These are phyloP conservation scores for Ailurus styani DNA, from an alignment of 2,113 vertebrate species.

Conservation along the genomic window DNA sequence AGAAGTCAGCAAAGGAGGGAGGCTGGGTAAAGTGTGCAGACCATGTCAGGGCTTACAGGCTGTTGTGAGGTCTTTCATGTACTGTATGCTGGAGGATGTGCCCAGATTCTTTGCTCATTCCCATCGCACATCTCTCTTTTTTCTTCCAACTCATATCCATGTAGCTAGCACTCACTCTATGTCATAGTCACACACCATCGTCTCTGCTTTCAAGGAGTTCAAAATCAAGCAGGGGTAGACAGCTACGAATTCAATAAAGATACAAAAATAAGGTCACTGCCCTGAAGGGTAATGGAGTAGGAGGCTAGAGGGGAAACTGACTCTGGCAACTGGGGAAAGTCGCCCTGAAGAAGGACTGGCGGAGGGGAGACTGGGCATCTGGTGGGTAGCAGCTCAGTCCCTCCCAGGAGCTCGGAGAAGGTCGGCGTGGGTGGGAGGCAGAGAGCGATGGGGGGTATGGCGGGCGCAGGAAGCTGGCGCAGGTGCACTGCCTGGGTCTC, in stretches of 20 bases:
- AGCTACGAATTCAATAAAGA: background rate
- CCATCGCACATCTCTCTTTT: background rate
- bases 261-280: background rate
- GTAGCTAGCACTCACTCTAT: background rate
- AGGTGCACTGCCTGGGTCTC: accelerated
- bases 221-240: background rate
- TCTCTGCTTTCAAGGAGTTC: background rate
- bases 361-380: no score
- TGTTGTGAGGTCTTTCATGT: no score
- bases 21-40: background rate
- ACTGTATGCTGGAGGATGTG: background rate
- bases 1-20: no score
- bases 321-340: background rate
- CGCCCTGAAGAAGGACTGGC: no score
- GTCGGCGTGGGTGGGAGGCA: background rate
- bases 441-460: accelerated
- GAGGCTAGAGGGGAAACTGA: background rate
- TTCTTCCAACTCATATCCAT: background rate
- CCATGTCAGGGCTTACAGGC: background rate
- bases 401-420: background rate
- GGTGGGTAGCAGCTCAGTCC: background rate
- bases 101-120: background rate
- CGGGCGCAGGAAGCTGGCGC: accelerated
- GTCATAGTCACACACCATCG: background rate
- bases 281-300: background rate